Evolutionary conservation across 1,140 invertebrate species (phyloP).

Genomic region (Scaptomyza graminum): DNA sequence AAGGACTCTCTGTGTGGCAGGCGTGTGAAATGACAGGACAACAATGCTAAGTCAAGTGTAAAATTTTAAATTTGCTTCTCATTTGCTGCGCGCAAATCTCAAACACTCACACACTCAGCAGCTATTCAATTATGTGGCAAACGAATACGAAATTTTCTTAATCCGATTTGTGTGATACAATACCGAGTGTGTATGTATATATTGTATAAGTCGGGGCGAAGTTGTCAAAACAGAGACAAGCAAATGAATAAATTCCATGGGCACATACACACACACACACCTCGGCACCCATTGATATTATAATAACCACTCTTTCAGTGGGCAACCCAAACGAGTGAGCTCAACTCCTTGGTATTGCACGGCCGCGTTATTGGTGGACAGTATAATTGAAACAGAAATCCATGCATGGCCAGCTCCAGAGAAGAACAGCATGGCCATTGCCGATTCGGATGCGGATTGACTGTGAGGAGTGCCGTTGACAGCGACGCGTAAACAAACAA

Average conservation of each 20-base stretch:
- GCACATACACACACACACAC: slow-evolving; percentile 55
- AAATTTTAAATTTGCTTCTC: slow-evolving; percentile 84
- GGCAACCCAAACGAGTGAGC: not conserved
- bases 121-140: slow-evolving; percentile 78
- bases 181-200: slow-evolving; percentile 23
- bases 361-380: slow-evolving; percentile 35
- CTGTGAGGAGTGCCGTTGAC: slow-evolving; percentile 57
- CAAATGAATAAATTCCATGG: slow-evolving; percentile 71
- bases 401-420: slow-evolving; percentile 67
- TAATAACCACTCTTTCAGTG: slow-evolving; percentile 59
- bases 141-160: slow-evolving; percentile 82
- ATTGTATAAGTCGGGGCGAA: slow-evolving; percentile 25
- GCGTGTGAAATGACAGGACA: slow-evolving; percentile 79
- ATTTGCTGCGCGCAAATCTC: slow-evolving; percentile 68
- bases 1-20: slow-evolving; percentile 28
- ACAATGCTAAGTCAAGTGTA: slow-evolving; percentile 83
- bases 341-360: not conserved
- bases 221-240: slow-evolving; percentile 77
- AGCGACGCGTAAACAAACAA: slow-evolving; percentile 46
- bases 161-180: slow-evolving; percentile 82
- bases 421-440: not conserved
- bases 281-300: slow-evolving; percentile 73
- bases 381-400: slow-evolving; percentile 80
- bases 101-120: slow-evolving; percentile 35
- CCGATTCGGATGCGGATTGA: slow-evolving; percentile 42